Base-by-base conservation (phyloP, 2,888 invertebrate genomes). In the Dasypolia templi region DNA sequence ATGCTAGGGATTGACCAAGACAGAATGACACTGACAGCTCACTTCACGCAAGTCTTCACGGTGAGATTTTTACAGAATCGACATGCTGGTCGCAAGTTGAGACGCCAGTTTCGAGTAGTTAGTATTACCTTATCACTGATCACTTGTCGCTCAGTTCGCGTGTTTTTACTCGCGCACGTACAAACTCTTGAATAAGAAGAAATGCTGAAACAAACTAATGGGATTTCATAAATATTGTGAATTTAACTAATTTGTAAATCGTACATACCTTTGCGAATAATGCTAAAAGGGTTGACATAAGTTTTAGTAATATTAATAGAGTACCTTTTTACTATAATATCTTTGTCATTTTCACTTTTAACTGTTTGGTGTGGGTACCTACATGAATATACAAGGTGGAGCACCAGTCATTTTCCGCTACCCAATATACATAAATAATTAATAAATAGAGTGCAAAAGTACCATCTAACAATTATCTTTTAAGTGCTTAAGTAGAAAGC, bases 361-460 rank as follows among this genome's bases (percentile, higher is more conserved):
- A 58, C 12, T 32, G 22, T 58, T 58, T 35, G 35, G 22, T 35
- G 32, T 12, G n/a, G n/a, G 32, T 32, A 51, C 32, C 6, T 22
- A 59, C 35, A 61, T 42, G n/a, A 42, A 42, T 42, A 61, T 26
- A 61, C 26, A n/a, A 6, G 12, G 12, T 22, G 51, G 19, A 29
- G 2, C 29, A 56, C 29, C 29, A 29, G 55, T 55, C 7, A 55
- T 19, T 29, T 55, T 29, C 9, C 1, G 29, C 29, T 19, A 55
- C 17, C 26, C 19, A 19, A 29, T 29, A 29, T 55, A 55, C 22
- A 35, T 58, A 58, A 58, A 58, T 58, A 58, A 35, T 58, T 58
- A 58, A 58, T 58, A 35, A 32, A 58, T 58, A 22, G 58, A 61
- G 61, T 44, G 62, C 19, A 44, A 19, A 62, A 26, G 62, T 26